Evolutionary conservation across 2,113 vertebrate species (phyloP), one percentile per base, ranked within the genome.

Genomic region (Istiophorus platypterus): DNA sequence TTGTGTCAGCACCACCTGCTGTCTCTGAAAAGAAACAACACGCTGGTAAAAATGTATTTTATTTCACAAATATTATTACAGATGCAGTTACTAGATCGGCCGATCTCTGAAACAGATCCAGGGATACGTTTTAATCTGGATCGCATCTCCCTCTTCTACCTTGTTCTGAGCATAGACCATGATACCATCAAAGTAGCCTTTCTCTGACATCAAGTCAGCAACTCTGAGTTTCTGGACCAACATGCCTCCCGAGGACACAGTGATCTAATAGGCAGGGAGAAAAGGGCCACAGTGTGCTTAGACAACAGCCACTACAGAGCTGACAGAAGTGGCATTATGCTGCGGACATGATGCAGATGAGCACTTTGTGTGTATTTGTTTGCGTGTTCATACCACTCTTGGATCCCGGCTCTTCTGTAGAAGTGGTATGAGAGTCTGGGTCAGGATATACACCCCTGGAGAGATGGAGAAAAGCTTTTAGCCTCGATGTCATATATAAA

Each of bases 1-100:
- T 41, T 96, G 94, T 2, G 95, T 97, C 87, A 96, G 75, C 87
- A 96, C 94, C 89, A 97, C 96, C 94, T 96, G 96, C 94, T 96
- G 95, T 84, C 96, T 96, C 96, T 96, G 88, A 82, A 61, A 82
- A 5, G 85, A 68, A 93, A 88, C 34, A 82, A 76, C 66, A 90
- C 42, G 27, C 27, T 26, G n/a, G 64, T 31, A 34, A 34, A 34
- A 15, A 27, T 72, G 17, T 26, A 34, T 51, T 31, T 51, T 52
- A 2, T 20, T 22, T 22, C 7, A 22, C 3, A 22, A 37, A 63
- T 22, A 34, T 11, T 22, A 34, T 57, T 15, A 57, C 8, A 64
- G 24, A 65, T 20, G 3, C 2, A 41, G 31, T 42, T 34, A 4
- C 22, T 51, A 56, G 47, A 24, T 37, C 45, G 15, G 7, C 1